Base-by-base conservation (phyloP, 1,140 invertebrate species). In the Metopolophium dirhodum region DNA sequence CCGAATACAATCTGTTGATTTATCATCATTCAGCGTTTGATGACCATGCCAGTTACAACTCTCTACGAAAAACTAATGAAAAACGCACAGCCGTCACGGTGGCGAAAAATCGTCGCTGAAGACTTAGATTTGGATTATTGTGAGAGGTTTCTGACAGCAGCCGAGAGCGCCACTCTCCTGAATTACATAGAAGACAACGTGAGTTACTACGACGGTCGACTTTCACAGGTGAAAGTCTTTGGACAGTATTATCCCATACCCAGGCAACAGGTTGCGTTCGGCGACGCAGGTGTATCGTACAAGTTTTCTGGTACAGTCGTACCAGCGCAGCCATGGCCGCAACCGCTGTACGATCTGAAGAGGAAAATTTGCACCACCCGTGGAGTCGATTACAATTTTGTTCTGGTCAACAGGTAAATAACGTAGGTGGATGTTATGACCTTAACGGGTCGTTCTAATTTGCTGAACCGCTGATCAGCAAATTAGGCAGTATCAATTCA, bases 161-260 rank as follows among this genome's bases (percentile, higher is more conserved):
- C 61, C 61, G 93, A 95, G 90, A 96, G 96, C 23, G 94, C 95
- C 93, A 87, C 94, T 37, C 94, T 97, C 86, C 95, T 96, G 41
- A 91, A 95, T 35, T 95, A 95, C 93, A 95, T 97, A 0, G 96
- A 97, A 95, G 94, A 95, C 14, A 95, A 95, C 57, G 93, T 97
- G 8, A 95, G 96, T 94, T 97, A 97, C 95, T 96, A 96, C 93
- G 96, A 95, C n/a, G 96, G 96, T 86, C 96, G 96, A 93, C 94
- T 97, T 37, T 95, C 96, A 0, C 96, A 96, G 95, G 96, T 96
- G 30, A 96, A 96, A 94, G 96, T 97, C 30, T 97, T 96, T 95
- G 97, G 97, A 9, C 97, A 97, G 95, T 96, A 96, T 95, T 96
- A 97, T 94, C 95, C 96, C 83, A 96, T 97, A 93, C 97, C 97